These are phyloP conservation scores for Thera britannica DNA, from an alignment of 2,888 invertebrate genomes.

Conservation along the genomic window DNA sequence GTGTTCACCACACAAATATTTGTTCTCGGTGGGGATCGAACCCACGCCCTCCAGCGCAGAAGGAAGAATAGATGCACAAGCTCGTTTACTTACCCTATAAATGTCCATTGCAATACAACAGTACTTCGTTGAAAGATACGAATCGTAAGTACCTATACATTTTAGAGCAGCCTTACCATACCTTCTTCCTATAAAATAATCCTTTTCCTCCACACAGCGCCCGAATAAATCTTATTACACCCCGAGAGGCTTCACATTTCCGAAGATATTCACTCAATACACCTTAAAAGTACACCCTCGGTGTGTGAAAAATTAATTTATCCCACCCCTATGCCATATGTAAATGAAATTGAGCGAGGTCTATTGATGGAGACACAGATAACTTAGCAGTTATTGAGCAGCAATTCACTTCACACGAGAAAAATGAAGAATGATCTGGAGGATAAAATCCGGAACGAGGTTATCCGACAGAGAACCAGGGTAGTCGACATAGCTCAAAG, in stretches of 20 bases:
- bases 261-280: conserved; percentile 52
- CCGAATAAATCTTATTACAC: conserved; percentile 36
- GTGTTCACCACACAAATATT: no score
- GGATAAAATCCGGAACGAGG: no score
- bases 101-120: no score
- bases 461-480: no score
- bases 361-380: conserved; percentile 28
- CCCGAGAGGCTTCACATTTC: conserved; percentile 32
- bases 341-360: conserved; percentile 66
- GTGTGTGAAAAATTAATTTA: conserved; percentile 65
- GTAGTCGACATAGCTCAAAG: no score
- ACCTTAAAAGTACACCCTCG: conserved; percentile 53
- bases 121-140: no score
- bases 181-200: conserved; percentile 1
- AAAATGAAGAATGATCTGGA: no score
- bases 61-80: no score
- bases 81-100: no score
- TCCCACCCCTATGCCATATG: conserved; percentile 63
- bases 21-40: no score
- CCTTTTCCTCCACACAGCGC: conserved; percentile 8
- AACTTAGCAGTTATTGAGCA: neutral
- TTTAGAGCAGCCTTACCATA: neutral
- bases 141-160: no score
- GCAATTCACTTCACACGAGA: neutral
- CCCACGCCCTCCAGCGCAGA: no score